Percentiles rank a stretch among this genome's conserved stretches.
phyloP scores from a whole-genome alignment of 2,888 invertebrate genomes.

The Creontiades dilutus region DNA sequence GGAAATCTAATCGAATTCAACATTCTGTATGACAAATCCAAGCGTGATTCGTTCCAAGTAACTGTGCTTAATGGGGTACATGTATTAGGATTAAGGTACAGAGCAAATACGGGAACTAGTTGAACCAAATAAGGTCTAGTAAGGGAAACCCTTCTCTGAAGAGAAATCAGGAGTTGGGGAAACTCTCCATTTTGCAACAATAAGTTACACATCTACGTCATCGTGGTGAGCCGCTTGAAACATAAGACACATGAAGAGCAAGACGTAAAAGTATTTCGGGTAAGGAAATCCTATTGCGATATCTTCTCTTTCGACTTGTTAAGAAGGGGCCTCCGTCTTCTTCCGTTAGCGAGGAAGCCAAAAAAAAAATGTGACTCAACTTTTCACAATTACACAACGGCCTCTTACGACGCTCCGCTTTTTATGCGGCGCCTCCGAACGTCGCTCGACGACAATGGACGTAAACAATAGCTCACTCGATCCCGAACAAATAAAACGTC shows the following conservation, averaged over 20 bases:
- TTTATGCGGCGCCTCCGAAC: neutral
- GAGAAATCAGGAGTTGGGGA: too few relatives aligned
- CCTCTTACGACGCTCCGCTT: constrained; percentile 17
- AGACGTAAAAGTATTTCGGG: constrained; percentile 41
- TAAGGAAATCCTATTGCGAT: constrained; percentile 50
- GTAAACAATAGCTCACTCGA: neutral
- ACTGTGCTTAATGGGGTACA: too few relatives aligned
- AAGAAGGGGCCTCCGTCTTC: neutral
- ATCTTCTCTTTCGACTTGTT: constrained; percentile 30
- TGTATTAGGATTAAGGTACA: too few relatives aligned
- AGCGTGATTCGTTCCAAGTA: too few relatives aligned
- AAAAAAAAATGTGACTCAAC: constrained; percentile 22
- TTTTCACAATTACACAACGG: constrained; percentile 37
- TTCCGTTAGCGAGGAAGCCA: constrained; percentile 30
- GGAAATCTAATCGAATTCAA: too few relatives aligned
- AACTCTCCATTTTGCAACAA: too few relatives aligned
- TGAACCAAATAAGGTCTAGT: too few relatives aligned
- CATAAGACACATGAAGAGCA: neutral
- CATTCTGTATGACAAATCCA: too few relatives aligned
- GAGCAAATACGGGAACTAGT: too few relatives aligned
- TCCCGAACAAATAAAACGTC: too few relatives aligned
- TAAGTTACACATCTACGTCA: too few relatives aligned
- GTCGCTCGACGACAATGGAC: neutral
- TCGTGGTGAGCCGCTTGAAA: neutral
- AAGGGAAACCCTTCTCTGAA: too few relatives aligned